Evolutionary conservation across 1,140 invertebrate genomes (phyloP).

Genomic region (Heliconius hewitsoni): DNA sequence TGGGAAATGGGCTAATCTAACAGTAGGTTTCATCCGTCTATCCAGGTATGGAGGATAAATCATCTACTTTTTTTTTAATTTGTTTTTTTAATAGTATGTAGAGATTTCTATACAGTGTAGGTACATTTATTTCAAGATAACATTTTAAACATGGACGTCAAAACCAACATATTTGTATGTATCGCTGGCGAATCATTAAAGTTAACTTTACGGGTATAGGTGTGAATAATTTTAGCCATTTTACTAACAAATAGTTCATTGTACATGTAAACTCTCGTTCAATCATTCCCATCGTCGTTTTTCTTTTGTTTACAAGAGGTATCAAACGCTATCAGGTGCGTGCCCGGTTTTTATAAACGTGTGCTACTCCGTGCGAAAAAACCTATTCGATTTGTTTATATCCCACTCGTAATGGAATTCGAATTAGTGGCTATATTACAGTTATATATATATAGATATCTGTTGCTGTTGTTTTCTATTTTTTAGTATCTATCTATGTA

Average conservation of each 20-base stretch:
- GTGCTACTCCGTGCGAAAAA: slow-evolving; percentile 31
- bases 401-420: slow-evolving; percentile 25
- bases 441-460: background rate
- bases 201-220: slow-evolving; percentile 13
- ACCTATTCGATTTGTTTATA: slow-evolving; percentile 31
- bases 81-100: too few species aligned
- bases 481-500: too few species aligned
- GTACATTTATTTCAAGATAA: background rate
- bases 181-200: slow-evolving; percentile 26
- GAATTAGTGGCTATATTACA: slow-evolving; percentile 12
- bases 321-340: slow-evolving; percentile 36
- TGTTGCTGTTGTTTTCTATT: too few species aligned
- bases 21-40: too few species aligned
- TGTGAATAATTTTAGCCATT: slow-evolving; percentile 28
- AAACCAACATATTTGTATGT: slow-evolving; percentile 13
- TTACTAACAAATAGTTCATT: slow-evolving; percentile 32
- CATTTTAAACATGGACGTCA: background rate
- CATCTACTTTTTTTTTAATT: too few species aligned
- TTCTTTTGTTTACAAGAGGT: slow-evolving; percentile 38
- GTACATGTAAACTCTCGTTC: slow-evolving; percentile 30
- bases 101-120: too few species aligned
- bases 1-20: too few species aligned
- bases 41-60: too few species aligned
- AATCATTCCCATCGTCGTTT: slow-evolving; percentile 32
- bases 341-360: slow-evolving; percentile 35